Evolutionary conservation across 2,797 vertebrate genomes (phyloP).

Genomic region (Apogon talboti): DNA sequence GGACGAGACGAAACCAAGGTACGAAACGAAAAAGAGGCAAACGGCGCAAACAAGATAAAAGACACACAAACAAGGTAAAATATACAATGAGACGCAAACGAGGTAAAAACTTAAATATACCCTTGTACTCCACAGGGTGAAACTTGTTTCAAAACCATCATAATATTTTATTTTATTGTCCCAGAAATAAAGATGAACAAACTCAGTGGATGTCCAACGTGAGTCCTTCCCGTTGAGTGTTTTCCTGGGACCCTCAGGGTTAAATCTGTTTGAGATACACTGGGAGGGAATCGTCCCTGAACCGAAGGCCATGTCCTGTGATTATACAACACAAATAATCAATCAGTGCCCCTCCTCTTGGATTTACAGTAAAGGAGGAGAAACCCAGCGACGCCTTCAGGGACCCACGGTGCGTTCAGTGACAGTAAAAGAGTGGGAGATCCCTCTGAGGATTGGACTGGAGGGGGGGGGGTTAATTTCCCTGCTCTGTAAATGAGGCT

Average conservation of each 20-base stretch:
- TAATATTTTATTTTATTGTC: too few species aligned
- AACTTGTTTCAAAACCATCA: too few species aligned
- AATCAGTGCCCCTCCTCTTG: not conserved
- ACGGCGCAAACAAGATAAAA: too few species aligned
- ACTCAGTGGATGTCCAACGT: not conserved
- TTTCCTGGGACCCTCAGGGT: too few species aligned
- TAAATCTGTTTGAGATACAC: slow-evolving; percentile 10
- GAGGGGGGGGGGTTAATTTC: not conserved
- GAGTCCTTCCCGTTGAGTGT: too few species aligned
- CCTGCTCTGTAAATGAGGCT: slow-evolving; percentile 21
- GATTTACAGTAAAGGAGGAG: not conserved
- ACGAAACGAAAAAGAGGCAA: too few species aligned
- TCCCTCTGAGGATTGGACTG: slow-evolving; percentile 1
- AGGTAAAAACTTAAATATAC: too few species aligned
- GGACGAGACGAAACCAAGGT: too few species aligned
- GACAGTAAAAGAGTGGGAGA: slow-evolving; percentile 7
- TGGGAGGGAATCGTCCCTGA: slow-evolving; percentile 30
- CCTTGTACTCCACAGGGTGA: too few species aligned
- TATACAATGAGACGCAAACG: too few species aligned
- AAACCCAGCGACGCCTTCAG: slow-evolving; percentile 2
- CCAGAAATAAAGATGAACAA: too few species aligned
- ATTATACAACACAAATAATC: not conserved
- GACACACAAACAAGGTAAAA: too few species aligned
- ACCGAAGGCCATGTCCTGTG: slow-evolving; percentile 17
- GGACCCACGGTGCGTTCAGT: not conserved